phyloP scores from a whole-genome alignment of 2,797 vertebrate species.

The Morelia viridis region DNA sequence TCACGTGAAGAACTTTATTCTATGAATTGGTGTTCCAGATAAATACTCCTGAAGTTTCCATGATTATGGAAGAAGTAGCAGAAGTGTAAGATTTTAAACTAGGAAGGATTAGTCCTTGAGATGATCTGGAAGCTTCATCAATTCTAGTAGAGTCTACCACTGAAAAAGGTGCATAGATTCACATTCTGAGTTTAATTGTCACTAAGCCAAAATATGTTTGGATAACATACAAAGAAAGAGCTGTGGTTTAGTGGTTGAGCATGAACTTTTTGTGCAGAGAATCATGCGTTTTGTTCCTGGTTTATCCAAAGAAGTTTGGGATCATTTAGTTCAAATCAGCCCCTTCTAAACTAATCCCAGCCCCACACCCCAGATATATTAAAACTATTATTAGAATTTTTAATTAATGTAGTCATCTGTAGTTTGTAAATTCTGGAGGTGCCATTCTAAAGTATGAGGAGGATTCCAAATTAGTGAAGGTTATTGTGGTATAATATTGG shows the following conservation, averaged over 20 bases:
- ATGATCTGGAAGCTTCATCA: background rate
- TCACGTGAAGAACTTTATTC: background rate
- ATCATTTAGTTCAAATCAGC: too few species aligned
- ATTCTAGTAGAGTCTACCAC: too few species aligned
- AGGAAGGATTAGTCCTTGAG: background rate
- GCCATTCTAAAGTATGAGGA: too few species aligned
- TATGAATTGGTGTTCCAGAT: background rate
- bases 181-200: background rate
- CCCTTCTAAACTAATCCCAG: too few species aligned
- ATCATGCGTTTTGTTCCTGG: background rate
- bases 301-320: background rate
- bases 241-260: background rate
- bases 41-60: background rate
- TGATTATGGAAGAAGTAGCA: background rate
- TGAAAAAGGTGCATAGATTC: background rate
- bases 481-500: too few species aligned
- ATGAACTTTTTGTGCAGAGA: background rate
- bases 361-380: too few species aligned
- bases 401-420: too few species aligned
- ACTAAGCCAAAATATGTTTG: background rate
- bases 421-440: too few species aligned
- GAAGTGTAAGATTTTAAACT: background rate
- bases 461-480: too few species aligned
- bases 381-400: too few species aligned
- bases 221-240: background rate